phyloP scores from a whole-genome alignment of 2,113 vertebrate genomes.

The Ahaetulla prasina region DNA sequence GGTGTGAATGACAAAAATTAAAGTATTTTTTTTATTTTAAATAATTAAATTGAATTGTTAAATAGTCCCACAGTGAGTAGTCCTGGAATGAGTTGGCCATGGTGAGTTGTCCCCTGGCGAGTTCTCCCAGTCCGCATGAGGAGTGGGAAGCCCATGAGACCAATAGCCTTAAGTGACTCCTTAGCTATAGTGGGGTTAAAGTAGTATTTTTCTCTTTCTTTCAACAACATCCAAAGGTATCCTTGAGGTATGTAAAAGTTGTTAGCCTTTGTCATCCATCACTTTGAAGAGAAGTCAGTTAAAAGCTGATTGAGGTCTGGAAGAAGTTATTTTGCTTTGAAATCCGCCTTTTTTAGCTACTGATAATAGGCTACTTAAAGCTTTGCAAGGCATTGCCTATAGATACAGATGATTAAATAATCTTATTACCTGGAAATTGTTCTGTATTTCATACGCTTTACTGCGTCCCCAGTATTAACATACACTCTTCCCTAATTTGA shows the following conservation, averaged over 20 bases:
- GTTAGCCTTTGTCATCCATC: background rate
- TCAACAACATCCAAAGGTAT: background rate
- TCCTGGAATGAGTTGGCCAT: no score
- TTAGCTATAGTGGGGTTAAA: background rate
- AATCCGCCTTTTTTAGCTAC: background rate
- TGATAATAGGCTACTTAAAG: background rate
- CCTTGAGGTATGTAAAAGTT: background rate
- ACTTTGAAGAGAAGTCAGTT: background rate
- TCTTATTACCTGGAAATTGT: slow-evolving; percentile 46
- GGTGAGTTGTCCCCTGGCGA: no score
- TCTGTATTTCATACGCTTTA: slow-evolving; percentile 53
- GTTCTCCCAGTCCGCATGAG: no score
- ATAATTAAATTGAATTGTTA: no score
- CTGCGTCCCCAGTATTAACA: slow-evolving; percentile 42
- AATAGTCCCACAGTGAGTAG: no score
- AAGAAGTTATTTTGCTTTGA: background rate
- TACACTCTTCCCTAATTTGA: slow-evolving; percentile 50
- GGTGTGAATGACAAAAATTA: no score
- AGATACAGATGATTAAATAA: slow-evolving; percentile 51
- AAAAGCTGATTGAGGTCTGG: background rate
- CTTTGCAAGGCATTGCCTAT: background rate
- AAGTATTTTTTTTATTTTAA: no score
- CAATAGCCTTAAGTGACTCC: background rate
- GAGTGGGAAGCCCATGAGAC: background rate
- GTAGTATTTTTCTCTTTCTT: background rate